These are phyloP conservation scores for Natrix natrix DNA, from an alignment of 2,797 vertebrate genomes.

Conservation along the genomic window DNA sequence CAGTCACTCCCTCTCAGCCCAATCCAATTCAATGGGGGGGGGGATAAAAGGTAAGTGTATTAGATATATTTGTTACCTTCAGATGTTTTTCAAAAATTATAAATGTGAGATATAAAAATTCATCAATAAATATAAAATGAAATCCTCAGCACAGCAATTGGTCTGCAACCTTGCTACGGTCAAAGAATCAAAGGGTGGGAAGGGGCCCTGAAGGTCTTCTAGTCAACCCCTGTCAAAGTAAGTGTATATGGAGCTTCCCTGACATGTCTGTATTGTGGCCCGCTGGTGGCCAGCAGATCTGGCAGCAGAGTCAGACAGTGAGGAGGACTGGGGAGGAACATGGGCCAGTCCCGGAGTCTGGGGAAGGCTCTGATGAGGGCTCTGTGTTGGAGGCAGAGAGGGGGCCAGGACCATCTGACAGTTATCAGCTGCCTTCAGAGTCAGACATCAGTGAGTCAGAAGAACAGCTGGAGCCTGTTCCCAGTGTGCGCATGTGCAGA, in stretches of 20 bases:
- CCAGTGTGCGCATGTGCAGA: no score
- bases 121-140: background rate
- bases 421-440: no score
- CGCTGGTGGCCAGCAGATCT: no score
- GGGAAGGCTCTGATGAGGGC: no score
- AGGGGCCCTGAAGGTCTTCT: background rate
- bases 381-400: no score
- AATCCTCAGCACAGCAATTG: background rate
- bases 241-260: background rate
- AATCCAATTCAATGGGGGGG: background rate
- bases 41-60: background rate
- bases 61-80: background rate
- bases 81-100: background rate
- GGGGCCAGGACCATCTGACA: no score
- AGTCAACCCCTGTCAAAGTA: background rate
- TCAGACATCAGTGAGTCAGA: no score
- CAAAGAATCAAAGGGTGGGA: background rate
- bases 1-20: background rate
- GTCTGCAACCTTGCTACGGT: background rate
- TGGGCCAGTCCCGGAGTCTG: no score
- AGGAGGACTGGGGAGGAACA: no score
- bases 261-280: background rate
- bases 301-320: no score
- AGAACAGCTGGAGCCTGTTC: no score
- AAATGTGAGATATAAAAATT: background rate